Evolutionary conservation across 1,140 invertebrate genomes (phyloP), one percentile per base, ranked within the genome.

Genomic region (Drosophila gunungcola): DNA sequence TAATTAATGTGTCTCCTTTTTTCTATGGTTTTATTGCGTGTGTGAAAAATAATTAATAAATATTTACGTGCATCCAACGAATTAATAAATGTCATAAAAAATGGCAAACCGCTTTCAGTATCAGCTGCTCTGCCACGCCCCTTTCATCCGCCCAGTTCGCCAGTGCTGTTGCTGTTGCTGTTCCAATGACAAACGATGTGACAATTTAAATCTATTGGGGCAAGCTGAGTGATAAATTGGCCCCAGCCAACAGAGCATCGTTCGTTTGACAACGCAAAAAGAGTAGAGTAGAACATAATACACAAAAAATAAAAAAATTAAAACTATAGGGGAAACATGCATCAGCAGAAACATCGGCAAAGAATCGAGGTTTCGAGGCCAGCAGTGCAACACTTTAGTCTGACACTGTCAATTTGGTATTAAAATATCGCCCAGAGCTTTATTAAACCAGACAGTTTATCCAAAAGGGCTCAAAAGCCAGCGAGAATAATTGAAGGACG

Each of bases 161-260:
- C 41, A 12, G 2, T 13, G 25, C 46, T 45, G 29, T 63, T 48
- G 25, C 55, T 48, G 25, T 16, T 45, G 45, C 58, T 62, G 43
- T 62, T 73, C 65, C 48, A 60, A 76, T 86, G 82, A 86, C 85
- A 88, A 86, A 86, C 79, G 83, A 86, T 82, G 79, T 82, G 83
- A 86, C 83, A 86, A 86, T 86, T 86, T 82, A 86, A 86, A 88
- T 88, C 83, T 83, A 86, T 86, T 79, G 83, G 83, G 79, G 84
- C 75, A 58, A 68, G 62, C 67, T 52, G 46, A 60, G 60, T 86
- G 83, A 86, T 86, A 88, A 86, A 86, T 86, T 86, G 79, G 78
- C 56, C 51, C 52, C 82, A 67, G 70, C 62, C 78, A 75, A 34
- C 73, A 41, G 48, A 61, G 48, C 63, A 62, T 56, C 70, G 62